phyloP scores from a whole-genome alignment of 1,140 invertebrate species.

The Spodoptera litura region DNA sequence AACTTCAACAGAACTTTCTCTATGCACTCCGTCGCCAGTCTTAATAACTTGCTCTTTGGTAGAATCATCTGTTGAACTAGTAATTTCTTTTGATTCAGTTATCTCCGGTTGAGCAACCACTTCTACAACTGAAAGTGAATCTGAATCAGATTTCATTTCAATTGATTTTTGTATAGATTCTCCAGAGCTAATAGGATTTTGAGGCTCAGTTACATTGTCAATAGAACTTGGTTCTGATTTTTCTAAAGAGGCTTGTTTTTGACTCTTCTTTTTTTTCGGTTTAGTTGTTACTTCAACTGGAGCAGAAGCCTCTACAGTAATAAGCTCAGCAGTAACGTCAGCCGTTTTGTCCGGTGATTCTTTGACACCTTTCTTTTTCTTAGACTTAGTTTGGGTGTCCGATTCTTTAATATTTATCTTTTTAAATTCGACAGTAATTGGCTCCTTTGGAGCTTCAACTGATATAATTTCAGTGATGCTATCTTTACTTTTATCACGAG shows the following conservation, averaged over 20 bases:
- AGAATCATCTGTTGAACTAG: background rate
- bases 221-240: conserved; percentile 10
- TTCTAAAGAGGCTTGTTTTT: conserved; percentile 8
- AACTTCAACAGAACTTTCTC: background rate
- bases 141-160: conserved; percentile 1
- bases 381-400: conserved; percentile 43
- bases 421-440: conserved; percentile 10
- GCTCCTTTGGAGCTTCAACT: conserved; percentile 36
- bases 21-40: background rate
- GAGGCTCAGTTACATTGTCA: background rate
- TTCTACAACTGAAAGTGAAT: background rate
- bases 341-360: conserved; percentile 25
- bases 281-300: conserved; percentile 38
- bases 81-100: background rate
- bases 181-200: background rate
- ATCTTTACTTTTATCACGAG: conserved; percentile 60
- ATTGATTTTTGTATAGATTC: background rate
- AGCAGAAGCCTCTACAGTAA: conserved; percentile 32
- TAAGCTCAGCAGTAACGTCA: conserved; percentile 21
- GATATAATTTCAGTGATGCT: conserved; percentile 45
- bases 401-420: conserved; percentile 37
- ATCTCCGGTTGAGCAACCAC: background rate
- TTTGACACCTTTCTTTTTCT: conserved; percentile 55
- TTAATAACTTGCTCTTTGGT: background rate
- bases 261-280: conserved; percentile 52